Percentiles rank a stretch among this genome's conserved stretches.
phyloP scores from a whole-genome alignment of 2,113 vertebrate genomes.

The Octodon degus region DNA sequence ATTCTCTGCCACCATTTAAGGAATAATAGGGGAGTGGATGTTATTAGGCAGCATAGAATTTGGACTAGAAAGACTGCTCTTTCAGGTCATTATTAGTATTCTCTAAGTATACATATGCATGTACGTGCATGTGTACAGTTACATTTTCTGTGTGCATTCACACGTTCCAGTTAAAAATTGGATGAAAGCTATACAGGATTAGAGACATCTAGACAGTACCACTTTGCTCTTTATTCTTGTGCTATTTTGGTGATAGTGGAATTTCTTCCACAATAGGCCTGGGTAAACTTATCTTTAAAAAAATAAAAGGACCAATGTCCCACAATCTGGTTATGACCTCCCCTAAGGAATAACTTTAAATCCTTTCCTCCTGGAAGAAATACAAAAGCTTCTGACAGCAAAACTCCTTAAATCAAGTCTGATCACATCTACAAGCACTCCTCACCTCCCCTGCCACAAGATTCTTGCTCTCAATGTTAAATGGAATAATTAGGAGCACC shows the following conservation, averaged over 20 bases:
- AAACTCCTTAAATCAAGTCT: neutral
- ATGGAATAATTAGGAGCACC: neutral
- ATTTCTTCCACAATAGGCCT: neutral
- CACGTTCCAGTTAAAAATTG: neutral
- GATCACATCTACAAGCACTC: neutral
- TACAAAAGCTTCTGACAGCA: neutral
- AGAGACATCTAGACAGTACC: neutral
- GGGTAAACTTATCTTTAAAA: neutral
- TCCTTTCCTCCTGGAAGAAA: neutral
- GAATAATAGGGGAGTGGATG: neutral
- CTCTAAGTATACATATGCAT: neutral
- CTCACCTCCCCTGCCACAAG: neutral
- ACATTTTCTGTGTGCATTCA: neutral
- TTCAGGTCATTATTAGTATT: slow-evolving; percentile 32
- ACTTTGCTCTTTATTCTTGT: slow-evolving; percentile 31
- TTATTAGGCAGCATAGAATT: neutral
- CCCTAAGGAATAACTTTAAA: neutral
- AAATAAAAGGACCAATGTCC: neutral
- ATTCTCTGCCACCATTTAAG: neutral
- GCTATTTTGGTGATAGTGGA: neutral
- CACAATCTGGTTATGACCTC: neutral
- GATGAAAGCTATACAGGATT: neutral
- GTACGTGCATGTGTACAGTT: neutral
- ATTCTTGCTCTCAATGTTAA: neutral
- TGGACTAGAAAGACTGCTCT: neutral